Evolutionary conservation across 2,797 vertebrate genomes (phyloP), one percentile per base, ranked within the genome.

Genomic region (Hirundo rustica): DNA sequence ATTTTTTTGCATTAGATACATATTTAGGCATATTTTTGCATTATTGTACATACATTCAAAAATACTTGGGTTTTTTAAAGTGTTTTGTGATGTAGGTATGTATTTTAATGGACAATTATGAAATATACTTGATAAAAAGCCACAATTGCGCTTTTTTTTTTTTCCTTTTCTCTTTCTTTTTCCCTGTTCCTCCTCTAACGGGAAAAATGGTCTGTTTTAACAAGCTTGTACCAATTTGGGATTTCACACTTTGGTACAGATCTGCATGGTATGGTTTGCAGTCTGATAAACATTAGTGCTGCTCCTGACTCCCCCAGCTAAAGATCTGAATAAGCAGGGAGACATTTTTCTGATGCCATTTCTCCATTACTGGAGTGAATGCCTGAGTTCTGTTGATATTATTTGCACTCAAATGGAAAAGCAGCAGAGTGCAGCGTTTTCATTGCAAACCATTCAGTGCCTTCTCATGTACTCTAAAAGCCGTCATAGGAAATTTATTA

Each of bases 21-120:
- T 96, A 92, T 92, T 92, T 75, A 94, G 96, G 96, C 91, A 73
- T 96, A 96, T 96, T 95, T 97, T 96, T 96, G 91, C 94, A 95
- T 95, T 89, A 62, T 50, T 96, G 93, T 96, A 94, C 78, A 96
- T 94, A 94, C 73, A 27, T 85, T 94, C 65, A 44, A 82, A 94
- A 93, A 67, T 85, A 92, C 57, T 74, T 88, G 57, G 5, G 58
- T 92, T 94, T 94, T 93, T 85, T 29, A 72, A 95, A 94, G 78
- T 94, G 89, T 92, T 96, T 79, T 96, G 80, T 95, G 95, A 95
- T 77, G 90, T 87, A 93, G 75, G 82, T 89, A 71, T 77, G 50
- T 94, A 91, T 94, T 96, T 97, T 95, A 95, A 90, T 80, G 85
- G 54, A 67, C 30, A 85, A 44, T 82, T 88, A 93, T 62, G 45